Evolutionary conservation across 2,113 vertebrate species (phyloP), one percentile per base, ranked within the genome.

Genomic region (Orycteropus afer): DNA sequence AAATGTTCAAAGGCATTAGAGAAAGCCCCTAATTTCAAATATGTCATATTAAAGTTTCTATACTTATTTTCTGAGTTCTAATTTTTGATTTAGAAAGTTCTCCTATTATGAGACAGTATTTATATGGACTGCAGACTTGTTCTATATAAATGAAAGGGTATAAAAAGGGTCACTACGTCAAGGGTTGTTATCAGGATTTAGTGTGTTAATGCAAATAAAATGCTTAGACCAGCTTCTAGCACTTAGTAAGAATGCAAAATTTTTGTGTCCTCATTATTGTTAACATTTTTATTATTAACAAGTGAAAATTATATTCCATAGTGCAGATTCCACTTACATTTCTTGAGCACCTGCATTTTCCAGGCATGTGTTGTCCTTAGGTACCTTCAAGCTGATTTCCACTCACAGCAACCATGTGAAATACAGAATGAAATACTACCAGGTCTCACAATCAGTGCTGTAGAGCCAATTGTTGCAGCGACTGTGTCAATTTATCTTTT

Each of bases 11-110:
- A 69, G 59, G 37, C 9, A 45, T 59, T 84, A 22, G 8, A 91
- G 20, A 47, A 37, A 1, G 2, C 1, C 1, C 61, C 57, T 94
- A 94, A 80, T 57, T 92, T 92, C 25, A 83, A 94, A 67, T 71
- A 78, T 42, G 73, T 20, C 17, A 49, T 57, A 20, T 51, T 51
- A 57, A 83, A 65, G 10, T 73, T 82, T 37, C 12, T 29, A 55
- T 18, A 6, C 2, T 57, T 11, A 25, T 27, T 18, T 71, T 29
- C 11, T 59, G 42, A 49, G 20, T 65, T 69, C 6, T 90, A 29
- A 53, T 69, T 57, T 77, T 59, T 93, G 5, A 73, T 78, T 81
- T 85, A 18, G 17, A 57, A 61, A 85, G 6, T 65, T n/a, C 8
- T 85, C 45, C 6, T 29, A 0, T n/a, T 11, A n/a, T 11, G 69